Evolutionary conservation across 2,888 invertebrate species (phyloP), one percentile per base, ranked within the genome.

Genomic region (Crepidodera aurea): DNA sequence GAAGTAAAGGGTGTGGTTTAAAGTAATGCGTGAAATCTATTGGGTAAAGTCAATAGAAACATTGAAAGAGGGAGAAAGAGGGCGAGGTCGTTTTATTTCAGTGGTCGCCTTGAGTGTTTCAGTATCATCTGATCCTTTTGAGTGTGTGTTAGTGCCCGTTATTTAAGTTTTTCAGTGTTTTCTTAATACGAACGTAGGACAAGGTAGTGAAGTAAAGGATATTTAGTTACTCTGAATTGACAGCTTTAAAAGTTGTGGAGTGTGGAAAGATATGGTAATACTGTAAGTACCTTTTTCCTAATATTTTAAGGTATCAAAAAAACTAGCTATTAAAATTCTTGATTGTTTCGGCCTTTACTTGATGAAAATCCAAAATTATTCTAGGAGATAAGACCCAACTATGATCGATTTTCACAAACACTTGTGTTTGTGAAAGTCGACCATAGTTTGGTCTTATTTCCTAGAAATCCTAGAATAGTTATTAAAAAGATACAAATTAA

Each of bases 231-330:
- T 58, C 34, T 51, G 68, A 67, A 15, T 54, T 51, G 16, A 29
- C 19, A 29, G 39, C n/a, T 2, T 51, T 10, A 19, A 34, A 1
- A 37, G 37, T 51, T 37, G n/a, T n/a, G 32, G 18, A 6, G 25
- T 27, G 42, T 42, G 46, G 64, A 75, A 75, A 80, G 81, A 80
- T 79, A 81, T 81, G 81, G 81, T 81, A 71, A 80, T 81, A 74
- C 67, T 81, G 81, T 81, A 78, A 81, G 81, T 81, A 77, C 53
- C 13, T 40, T 40, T 51, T 27, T 51, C 55, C 50, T 50, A 13
- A 13, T 68, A 22, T 22, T 22, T 22, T 22, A 6, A 6, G 22
- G n/a, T n/a, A n/a, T n/a, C n/a, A n/a, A n/a, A n/a, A n/a, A n/a
- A n/a, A n/a, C n/a, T n/a, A n/a, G n/a, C n/a, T n/a, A n/a, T n/a